These are phyloP conservation scores for Agrotis exclamationis DNA, from an alignment of 2,888 invertebrate species.

Conservation along the genomic window DNA sequence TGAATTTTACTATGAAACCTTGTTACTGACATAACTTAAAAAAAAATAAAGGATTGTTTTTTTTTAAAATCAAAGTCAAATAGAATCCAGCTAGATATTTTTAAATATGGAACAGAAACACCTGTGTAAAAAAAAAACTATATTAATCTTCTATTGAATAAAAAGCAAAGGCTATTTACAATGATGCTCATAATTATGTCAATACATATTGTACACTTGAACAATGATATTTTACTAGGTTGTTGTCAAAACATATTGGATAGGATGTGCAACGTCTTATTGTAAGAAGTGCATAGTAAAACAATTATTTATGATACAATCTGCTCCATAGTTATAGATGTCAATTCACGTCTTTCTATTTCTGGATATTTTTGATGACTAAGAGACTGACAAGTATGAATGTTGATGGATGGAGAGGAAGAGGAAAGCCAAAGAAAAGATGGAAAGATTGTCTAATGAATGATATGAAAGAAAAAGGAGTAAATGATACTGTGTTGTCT, in stretches of 20 bases:
- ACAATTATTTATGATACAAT: constrained; percentile 23
- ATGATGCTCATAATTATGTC: constrained; percentile 14
- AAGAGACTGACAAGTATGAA: too few relatives aligned
- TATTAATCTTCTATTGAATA: constrained; percentile 12
- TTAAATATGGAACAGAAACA: constrained; percentile 8
- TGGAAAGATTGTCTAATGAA: too few relatives aligned
- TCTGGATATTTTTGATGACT: too few relatives aligned
- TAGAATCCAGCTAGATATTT: background rate
- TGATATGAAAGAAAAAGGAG: too few relatives aligned
- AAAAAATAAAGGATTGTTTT: background rate
- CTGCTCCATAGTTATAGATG: background rate
- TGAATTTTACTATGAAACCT: background rate
- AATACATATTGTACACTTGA: constrained; percentile 37
- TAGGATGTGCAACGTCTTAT: constrained; percentile 32
- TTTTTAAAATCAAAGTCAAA: background rate
- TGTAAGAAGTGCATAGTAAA: constrained; percentile 31
- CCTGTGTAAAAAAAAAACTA: constrained; percentile 1
- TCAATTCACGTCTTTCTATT: too few relatives aligned
- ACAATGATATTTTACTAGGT: constrained; percentile 51
- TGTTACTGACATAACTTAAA: background rate
- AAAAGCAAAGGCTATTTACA: constrained; percentile 35
- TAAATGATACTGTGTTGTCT: too few relatives aligned
- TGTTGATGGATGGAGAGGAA: too few relatives aligned
- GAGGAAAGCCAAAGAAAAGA: too few relatives aligned
- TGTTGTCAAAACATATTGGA: constrained; percentile 52